Base-by-base conservation (phyloP, 2,888 invertebrate genomes). In the Diploptera punctata region DNA sequence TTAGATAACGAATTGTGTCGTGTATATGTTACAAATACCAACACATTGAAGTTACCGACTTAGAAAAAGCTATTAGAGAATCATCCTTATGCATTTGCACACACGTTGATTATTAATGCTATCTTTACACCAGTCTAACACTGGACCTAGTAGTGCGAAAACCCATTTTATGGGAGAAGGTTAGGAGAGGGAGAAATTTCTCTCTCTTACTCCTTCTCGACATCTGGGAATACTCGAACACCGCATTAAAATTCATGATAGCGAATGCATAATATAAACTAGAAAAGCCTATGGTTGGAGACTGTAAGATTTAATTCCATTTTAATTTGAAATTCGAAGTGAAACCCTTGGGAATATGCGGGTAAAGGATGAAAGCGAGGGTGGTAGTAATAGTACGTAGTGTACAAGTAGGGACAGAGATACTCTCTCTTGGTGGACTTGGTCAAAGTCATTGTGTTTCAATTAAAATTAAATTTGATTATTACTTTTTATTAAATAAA, bases 161-260 rank as follows among this genome's bases (percentile, higher is more conserved):
- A 31, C 31, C 26, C 60, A 26, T 31, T 52, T 52, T 52, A 52
- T 61, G 33, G 26, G 33, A 26, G 60, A 60, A n/a, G 21, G 38
- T n/a, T n/a, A n/a, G 31, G 26, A n/a, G n/a, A 13, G 44, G 65
- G n/a, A 65, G 44, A n/a, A 16, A 52, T 19, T 67, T n/a, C n/a
- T n/a, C n/a, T n/a, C n/a, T n/a, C n/a, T n/a, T n/a, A n/a, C n/a
- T n/a, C n/a, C 47, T 67, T 21, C n/a, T 9, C 26, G 18, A 33
- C 52, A 52, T 68, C 18, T 19, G 73, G 70, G 70, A 73, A 67
- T 70, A 73, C 44, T 26, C 61, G 47, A 73, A 71, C 52, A 71
- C 33, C 26, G 49, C 72, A 74, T 74, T 74, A 74, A 74, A 74
- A 74, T 74, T 74, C 74, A 74, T 74, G 72, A 60, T 70, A 65